phyloP scores from a whole-genome alignment of 2,113 vertebrate genomes.

The Hiodon tergisus region DNA sequence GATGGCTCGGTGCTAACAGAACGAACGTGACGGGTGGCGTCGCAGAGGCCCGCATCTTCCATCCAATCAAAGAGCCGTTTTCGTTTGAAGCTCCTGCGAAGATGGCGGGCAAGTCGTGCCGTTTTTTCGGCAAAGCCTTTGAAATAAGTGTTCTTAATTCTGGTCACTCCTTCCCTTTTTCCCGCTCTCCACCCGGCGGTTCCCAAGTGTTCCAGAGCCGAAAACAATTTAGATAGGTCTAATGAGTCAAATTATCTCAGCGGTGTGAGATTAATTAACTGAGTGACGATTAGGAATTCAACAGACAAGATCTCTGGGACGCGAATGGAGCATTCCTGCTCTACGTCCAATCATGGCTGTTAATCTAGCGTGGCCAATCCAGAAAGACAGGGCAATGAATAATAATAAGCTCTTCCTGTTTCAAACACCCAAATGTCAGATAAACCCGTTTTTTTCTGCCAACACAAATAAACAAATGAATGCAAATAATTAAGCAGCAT shows the following conservation, averaged over 20 bases:
- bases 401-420: constrained; percentile 5
- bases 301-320: background rate
- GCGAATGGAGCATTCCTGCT: background rate
- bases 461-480: background rate
- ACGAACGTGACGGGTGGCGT: background rate
- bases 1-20: background rate
- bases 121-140: too few relatives aligned
- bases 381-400: background rate
- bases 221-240: constrained; percentile 23
- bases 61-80: background rate
- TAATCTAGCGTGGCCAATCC: background rate
- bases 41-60: background rate
- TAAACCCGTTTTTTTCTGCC: constrained; percentile 5
- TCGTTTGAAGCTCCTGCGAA: too few relatives aligned
- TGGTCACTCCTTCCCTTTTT: background rate
- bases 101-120: background rate
- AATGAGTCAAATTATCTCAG: constrained; percentile 15
- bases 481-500: background rate
- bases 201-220: constrained; percentile 13
- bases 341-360: background rate
- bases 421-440: constrained; percentile 1
- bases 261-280: constrained; percentile 19
- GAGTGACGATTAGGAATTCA: constrained; percentile 12
- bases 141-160: background rate
- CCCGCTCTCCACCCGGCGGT: background rate